Conservation (phyloP, 2,797 vertebrate species). For the Pitangus sulphuratus region DNA sequence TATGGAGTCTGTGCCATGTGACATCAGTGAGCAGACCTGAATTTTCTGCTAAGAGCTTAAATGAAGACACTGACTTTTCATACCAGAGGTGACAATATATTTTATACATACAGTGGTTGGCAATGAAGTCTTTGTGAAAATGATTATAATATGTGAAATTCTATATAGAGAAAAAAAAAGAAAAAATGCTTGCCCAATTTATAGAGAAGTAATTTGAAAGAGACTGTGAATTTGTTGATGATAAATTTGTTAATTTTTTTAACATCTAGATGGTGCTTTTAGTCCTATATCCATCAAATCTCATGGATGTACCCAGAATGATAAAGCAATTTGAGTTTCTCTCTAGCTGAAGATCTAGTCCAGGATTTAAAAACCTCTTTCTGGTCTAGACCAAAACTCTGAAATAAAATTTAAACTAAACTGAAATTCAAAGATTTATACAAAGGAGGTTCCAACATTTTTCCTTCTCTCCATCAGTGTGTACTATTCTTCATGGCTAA, state of each 20-base stretch:
- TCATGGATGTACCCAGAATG: not conserved
- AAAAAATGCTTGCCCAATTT: fast-evolving
- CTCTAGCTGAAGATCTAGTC: not conserved
- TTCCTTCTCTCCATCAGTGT: fast-evolving
- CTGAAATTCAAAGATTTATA: not conserved
- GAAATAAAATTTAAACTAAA: not conserved
- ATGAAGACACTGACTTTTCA: not conserved
- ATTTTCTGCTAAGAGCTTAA: not conserved
- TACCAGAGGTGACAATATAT: not conserved
- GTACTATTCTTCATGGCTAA: not conserved
- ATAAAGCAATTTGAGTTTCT: not conserved
- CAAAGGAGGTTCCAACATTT: not conserved
- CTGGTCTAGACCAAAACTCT: not conserved
- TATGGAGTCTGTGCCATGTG: not conserved
- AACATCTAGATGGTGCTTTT: not conserved
- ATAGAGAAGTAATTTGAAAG: not conserved
- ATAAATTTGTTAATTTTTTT: not conserved
- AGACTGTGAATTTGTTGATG: not conserved
- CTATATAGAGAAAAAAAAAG: not conserved
- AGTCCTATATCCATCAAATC: not conserved
- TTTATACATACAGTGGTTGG: not conserved
- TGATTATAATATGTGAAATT: not conserved
- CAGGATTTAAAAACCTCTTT: not conserved
- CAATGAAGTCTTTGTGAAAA: not conserved
- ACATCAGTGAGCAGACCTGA: not conserved